Base-by-base conservation (phyloP, 2,888 invertebrate genomes). In the Megamerina dolium region DNA sequence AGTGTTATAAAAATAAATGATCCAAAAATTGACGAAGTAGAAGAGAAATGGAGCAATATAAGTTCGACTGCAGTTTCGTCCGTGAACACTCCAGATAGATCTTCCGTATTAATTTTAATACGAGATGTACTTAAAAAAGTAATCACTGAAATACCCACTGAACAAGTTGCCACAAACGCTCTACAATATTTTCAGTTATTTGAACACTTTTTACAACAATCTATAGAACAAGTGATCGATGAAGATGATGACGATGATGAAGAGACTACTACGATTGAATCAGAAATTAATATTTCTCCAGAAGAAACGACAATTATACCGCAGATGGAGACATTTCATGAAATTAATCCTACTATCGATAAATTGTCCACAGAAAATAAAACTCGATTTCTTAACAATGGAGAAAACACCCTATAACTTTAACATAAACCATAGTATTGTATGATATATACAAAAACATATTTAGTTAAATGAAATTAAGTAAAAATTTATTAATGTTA, bases 131-230 rank as follows among this genome's bases (percentile, higher is more conserved):
- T 68, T 10, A 68, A 68, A 13, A 68, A 68, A 45, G 69, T 68
- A 16, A 65, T 65, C 34, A 59, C 65, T 4, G 59, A 59, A 13
- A 49, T 66, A 39, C 52, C 57, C 23, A 60, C 64, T 13, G 62
- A 65, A 38, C 64, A 66, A 48, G 65, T 68, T 42, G 63, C 67
- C 39, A 64, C 58, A 37, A 66, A 65, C 51, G 69, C 68, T 0
- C 49, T 66, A 43, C 68, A 66, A 43, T 68, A 68, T 44, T 68
- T 68, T 55, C 66, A 67, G 47, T 55, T 68, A 5, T 68, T 68
- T 38, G 63, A 66, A 43, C 67, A 68, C 48, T 66, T 68, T 21
- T 57, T 68, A 29, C 67, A 65, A 42, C 64, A 68, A 41, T 61
- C 66, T 36, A 66, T 68, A 32, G 62, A 68, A 43, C 56, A 66